Evolutionary conservation across 2,113 vertebrate genomes (phyloP).

Genomic region (Polypterus bichir): DNA sequence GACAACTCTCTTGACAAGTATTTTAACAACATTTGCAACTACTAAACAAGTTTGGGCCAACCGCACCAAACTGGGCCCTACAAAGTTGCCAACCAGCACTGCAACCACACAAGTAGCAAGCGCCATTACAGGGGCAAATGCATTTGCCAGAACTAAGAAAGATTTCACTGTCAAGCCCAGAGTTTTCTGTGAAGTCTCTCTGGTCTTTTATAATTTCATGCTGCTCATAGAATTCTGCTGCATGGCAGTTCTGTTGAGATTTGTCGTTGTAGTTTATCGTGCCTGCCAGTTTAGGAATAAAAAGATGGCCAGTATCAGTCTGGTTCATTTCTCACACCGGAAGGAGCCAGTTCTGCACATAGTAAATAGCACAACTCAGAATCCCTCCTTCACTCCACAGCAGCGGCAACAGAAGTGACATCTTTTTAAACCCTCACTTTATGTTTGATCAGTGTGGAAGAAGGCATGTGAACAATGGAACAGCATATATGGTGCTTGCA

Average conservation of each 20-base stretch:
- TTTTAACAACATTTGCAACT: neutral
- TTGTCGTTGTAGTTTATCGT: slow-evolving; percentile 31
- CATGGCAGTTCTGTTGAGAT: slow-evolving; percentile 26
- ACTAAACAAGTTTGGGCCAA: slow-evolving; percentile 5
- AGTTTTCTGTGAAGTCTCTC: slow-evolving; percentile 27
- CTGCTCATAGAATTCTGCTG: slow-evolving; percentile 39
- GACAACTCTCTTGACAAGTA: neutral
- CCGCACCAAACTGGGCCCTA: neutral
- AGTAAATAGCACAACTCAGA: too few species aligned
- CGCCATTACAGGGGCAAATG: neutral
- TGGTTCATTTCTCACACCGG: slow-evolving; percentile 44
- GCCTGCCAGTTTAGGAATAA: slow-evolving; percentile 29
- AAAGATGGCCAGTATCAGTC: slow-evolving; percentile 28
- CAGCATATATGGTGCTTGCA: too few species aligned
- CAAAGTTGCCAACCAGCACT: neutral
- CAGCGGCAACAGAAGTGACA: too few species aligned
- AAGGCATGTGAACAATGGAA: too few species aligned
- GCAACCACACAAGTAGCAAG: neutral
- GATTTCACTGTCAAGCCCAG: neutral
- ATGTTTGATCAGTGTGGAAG: too few species aligned
- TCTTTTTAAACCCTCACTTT: too few species aligned
- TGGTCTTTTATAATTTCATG: slow-evolving; percentile 26
- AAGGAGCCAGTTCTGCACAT: slow-evolving; percentile 34
- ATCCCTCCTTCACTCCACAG: too few species aligned
- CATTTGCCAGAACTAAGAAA: neutral